phyloP scores from a whole-genome alignment of 2,113 vertebrate species.

The Taxidea taxus region DNA sequence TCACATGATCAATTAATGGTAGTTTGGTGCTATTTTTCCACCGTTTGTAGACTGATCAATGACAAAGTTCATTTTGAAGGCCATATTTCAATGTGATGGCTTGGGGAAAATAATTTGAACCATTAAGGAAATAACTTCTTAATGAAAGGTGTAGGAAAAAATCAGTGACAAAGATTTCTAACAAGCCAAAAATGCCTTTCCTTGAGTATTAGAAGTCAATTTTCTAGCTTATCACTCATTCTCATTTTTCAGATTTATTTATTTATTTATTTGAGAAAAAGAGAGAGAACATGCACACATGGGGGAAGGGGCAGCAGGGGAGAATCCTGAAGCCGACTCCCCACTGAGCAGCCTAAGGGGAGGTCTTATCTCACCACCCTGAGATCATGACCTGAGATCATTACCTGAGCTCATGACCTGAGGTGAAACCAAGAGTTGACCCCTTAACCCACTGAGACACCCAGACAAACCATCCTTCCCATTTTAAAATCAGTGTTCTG shows the following conservation, averaged over 20 bases:
- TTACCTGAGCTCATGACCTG: background rate
- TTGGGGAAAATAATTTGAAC: background rate
- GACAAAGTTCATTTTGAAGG: constrained; percentile 25
- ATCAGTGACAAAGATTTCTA: constrained; percentile 32
- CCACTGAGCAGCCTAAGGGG: background rate
- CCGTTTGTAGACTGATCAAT: background rate
- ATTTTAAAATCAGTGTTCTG: constrained; percentile 38
- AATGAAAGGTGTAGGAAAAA: background rate
- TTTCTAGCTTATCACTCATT: background rate
- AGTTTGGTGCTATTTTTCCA: background rate
- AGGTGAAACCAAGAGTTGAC: background rate
- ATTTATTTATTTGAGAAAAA: background rate
- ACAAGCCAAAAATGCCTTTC: background rate
- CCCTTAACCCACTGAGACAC: background rate
- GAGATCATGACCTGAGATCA: background rate
- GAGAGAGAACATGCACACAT: background rate
- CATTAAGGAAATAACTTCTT: constrained; percentile 42
- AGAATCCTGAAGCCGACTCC: background rate
- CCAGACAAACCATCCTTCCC: background rate
- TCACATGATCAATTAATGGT: background rate
- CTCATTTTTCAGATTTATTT: background rate
- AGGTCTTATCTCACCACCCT: background rate
- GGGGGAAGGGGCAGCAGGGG: background rate
- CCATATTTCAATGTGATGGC: background rate
- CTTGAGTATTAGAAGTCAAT: constrained; percentile 21